Conservation (phyloP, 1,140 invertebrate genomes). For the Tetramorium alpestre region DNA sequence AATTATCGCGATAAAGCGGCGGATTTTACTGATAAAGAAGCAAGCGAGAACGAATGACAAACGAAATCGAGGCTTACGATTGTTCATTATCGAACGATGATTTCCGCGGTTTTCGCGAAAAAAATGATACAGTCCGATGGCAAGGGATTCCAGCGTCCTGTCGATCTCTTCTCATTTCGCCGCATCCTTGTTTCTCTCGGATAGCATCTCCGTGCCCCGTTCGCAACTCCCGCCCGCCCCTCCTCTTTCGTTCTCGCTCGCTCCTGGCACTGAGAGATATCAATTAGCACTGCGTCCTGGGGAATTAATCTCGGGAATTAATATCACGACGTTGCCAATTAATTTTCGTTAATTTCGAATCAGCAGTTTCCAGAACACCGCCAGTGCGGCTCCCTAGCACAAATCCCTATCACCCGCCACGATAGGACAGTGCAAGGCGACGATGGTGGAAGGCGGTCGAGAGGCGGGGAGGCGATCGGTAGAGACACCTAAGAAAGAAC, state of each 20-base stretch:
- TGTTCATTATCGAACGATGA: background rate
- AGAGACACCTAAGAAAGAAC: slow-evolving; percentile 58
- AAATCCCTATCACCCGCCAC: slow-evolving; percentile 71
- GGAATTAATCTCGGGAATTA: slow-evolving; percentile 84
- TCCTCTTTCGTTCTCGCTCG: slow-evolving; percentile 56
- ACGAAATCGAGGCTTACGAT: background rate
- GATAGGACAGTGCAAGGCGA: slow-evolving; percentile 34
- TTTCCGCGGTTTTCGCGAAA: background rate
- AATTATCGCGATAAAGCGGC: background rate
- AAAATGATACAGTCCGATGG: background rate
- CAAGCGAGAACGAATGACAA: background rate
- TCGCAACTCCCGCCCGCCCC: background rate
- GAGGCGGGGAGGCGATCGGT: background rate
- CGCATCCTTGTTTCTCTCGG: slow-evolving; percentile 12
- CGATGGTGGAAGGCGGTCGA: slow-evolving; percentile 26
- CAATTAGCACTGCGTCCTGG: slow-evolving; percentile 80
- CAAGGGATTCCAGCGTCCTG: slow-evolving; percentile 46
- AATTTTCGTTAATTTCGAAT: slow-evolving; percentile 85
- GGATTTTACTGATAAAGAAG: background rate
- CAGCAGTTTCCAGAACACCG: slow-evolving; percentile 82
- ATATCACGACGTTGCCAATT: slow-evolving; percentile 83
- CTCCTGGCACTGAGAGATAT: slow-evolving; percentile 75
- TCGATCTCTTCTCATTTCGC: slow-evolving; percentile 27
- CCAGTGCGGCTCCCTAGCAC: slow-evolving; percentile 72
- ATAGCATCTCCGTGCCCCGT: background rate